Base-by-base conservation (phyloP, 2,113 vertebrate species). In the Dipodomys ordii region DNA sequence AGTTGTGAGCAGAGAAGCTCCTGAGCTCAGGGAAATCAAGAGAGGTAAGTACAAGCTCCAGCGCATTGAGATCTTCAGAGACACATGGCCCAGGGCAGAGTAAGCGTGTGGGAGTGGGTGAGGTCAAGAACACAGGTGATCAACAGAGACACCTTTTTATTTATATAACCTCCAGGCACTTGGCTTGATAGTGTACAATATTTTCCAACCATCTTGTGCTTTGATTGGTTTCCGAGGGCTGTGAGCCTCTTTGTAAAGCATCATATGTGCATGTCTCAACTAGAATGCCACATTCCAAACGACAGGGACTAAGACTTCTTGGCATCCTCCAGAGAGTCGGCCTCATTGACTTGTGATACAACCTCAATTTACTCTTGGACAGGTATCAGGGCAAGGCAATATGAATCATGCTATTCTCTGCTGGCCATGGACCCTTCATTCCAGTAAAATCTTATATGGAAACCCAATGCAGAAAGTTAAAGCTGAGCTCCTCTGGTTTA, bases 191-290 rank as follows among this genome's bases (percentile, higher is more conserved):
- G 87, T 35, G 73, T 32, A 72, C 46, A 76, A 3, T 18, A 49
- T 88, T 88, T 85, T 78, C 69, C 68, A 69, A 83, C 1, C 67
- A 44, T 64, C 30, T 92, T 86, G n/a, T 86, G n/a, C 32, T 74
- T 80, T n/a, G 30, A 80, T 57, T 27, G 3, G 15, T 90, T 91
- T 80, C 18, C 62, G 91, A 94, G 35, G 76, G 44, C 13, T 76
- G 78, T 46, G 46, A 84, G 30, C 53, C 53, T 62, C 87, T 90
- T n/a, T 82, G 60, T 39, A 76, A 83, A 68, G 25, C 39, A 39
- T 49, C 69, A 62, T 1, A 2, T 0, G 35, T 30, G 13, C 64
- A 11, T 1, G 46, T 39, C 71, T 65, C 74, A 46, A 39, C 57
- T 60, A 69, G 79, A 49, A 83, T 3, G 60, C 44, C 20, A 16